These are phyloP conservation scores for Eledone cirrhosa DNA, from an alignment of 2,888 invertebrate genomes.

Conservation along the genomic window DNA sequence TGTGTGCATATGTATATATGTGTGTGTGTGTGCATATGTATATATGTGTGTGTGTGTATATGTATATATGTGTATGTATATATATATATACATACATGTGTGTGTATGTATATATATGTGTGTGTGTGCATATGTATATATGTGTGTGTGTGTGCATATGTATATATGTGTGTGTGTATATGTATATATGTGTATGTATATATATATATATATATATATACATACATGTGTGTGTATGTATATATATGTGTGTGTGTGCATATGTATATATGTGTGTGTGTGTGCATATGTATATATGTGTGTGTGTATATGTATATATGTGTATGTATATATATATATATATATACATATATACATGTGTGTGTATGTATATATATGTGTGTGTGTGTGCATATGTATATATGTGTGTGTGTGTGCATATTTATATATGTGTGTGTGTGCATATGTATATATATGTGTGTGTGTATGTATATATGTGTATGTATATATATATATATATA, in stretches of 20 bases:
- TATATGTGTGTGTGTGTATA: background rate
- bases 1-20: background rate
- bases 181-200: background rate
- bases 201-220: background rate
- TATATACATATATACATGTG: too few species aligned
- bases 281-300: background rate
- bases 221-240: background rate
- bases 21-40: background rate
- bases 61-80: background rate
- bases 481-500: too few species aligned
- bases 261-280: constrained; percentile 7
- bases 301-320: too few species aligned
- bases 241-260: background rate
- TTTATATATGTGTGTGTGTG: too few species aligned
- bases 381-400: too few species aligned
- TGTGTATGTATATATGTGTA: too few species aligned
- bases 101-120: background rate
- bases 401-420: too few species aligned
- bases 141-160: background rate
- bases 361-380: too few species aligned
- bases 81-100: background rate
- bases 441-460: too few species aligned
- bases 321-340: too few species aligned
- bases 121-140: background rate
- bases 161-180: background rate